Evolutionary conservation across 2,113 vertebrate species (phyloP).

Genomic region (Muntiacus muntjak): DNA sequence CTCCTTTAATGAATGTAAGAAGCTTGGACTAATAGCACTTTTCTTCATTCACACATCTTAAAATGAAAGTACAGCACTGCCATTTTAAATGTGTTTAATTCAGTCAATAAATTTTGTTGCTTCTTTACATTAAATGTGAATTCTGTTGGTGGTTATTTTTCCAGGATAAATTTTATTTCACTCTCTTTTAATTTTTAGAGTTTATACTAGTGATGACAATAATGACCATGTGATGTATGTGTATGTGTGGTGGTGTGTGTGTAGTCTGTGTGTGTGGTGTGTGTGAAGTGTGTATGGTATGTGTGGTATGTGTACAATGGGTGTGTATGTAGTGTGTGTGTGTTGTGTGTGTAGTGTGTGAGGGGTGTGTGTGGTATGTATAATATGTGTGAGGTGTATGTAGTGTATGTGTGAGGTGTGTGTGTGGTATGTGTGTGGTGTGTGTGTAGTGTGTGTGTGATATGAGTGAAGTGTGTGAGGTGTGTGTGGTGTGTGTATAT

Average conservation of each 20-base stretch:
- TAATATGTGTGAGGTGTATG: neutral
- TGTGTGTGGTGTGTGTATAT: neutral
- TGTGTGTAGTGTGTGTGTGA: neutral
- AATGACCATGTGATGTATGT: neutral
- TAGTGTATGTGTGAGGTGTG: neutral
- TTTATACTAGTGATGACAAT: too few relatives aligned
- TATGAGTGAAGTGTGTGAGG: too few relatives aligned
- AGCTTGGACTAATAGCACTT: slow-evolving; percentile 80
- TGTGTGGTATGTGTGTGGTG: neutral
- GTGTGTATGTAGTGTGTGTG: neutral
- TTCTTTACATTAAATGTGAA: slow-evolving; percentile 74
- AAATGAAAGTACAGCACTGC: slow-evolving; percentile 74
- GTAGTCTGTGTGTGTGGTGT: neutral
- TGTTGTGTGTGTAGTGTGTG: neutral
- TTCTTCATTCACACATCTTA: slow-evolving; percentile 71
- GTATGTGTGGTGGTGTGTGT: neutral
- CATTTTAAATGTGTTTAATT: slow-evolving; percentile 76
- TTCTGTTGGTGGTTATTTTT: slow-evolving; percentile 34
- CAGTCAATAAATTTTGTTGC: slow-evolving; percentile 79
- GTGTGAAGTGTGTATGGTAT: neutral
- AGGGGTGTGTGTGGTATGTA: neutral
- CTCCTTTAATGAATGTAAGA: slow-evolving; percentile 80
- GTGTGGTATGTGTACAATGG: neutral
- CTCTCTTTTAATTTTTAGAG: neutral
- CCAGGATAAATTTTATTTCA: neutral